Conservation (phyloP, 2,888 invertebrate genomes). For the Dromius quadrimaculatus region DNA sequence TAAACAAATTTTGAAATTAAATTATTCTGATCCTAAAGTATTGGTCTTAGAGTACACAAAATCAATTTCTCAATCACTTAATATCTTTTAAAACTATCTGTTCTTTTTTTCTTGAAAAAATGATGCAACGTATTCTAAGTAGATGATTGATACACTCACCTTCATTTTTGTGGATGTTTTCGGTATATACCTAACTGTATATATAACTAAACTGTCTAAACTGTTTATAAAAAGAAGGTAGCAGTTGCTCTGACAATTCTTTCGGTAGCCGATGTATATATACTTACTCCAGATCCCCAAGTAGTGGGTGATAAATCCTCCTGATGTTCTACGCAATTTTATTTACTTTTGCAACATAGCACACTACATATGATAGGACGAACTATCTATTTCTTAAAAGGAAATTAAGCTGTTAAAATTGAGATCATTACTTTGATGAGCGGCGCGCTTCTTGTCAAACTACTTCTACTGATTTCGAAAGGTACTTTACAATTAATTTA, state of each 20-base stretch:
- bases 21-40: too few species aligned
- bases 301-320: slow-evolving; percentile 50
- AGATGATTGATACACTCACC: too few species aligned
- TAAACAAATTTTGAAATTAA: background rate
- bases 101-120: too few species aligned
- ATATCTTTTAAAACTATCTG: too few species aligned
- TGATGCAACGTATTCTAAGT: too few species aligned
- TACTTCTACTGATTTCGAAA: slow-evolving; percentile 28
- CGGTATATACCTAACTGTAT: background rate
- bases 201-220: slow-evolving; percentile 5
- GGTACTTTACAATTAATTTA: slow-evolving; percentile 22
- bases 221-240: slow-evolving; percentile 32
- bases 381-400: slow-evolving; percentile 44
- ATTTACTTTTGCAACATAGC: slow-evolving; percentile 29
- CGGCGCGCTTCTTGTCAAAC: slow-evolving; percentile 22
- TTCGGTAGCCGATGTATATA: slow-evolving; percentile 43
- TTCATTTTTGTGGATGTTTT: slow-evolving; percentile 12
- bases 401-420: slow-evolving; percentile 35
- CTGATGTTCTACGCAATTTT: slow-evolving; percentile 33
- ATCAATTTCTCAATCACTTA: too few species aligned
- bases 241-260: slow-evolving; percentile 39
- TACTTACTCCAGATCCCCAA: slow-evolving; percentile 45
- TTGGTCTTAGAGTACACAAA: too few species aligned
- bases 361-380: slow-evolving; percentile 32
- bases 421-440: slow-evolving; percentile 19